Evolutionary conservation across 1,140 invertebrate species (phyloP).

Genomic region (Ectropis grisescens): DNA sequence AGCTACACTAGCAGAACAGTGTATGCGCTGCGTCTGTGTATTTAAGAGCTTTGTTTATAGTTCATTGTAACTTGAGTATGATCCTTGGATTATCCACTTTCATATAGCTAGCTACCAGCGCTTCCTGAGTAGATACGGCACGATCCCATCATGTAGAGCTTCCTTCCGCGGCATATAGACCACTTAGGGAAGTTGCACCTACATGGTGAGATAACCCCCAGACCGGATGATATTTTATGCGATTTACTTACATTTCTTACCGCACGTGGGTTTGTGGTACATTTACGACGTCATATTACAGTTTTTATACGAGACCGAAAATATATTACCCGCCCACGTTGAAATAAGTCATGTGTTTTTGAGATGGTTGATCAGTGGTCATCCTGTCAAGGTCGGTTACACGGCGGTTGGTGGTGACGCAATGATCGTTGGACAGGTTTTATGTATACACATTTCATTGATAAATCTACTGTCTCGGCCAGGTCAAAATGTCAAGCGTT

Average conservation of each 20-base stretch:
- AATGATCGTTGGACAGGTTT: conserved; percentile 30
- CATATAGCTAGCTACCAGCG: conserved; percentile 31
- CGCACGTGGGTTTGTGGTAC: too few species aligned
- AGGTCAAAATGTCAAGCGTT: conserved; percentile 16
- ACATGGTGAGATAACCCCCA: conserved; percentile 23
- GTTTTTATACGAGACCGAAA: background rate
- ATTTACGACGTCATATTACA: background rate
- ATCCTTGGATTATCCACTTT: conserved; percentile 39
- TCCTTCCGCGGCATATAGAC: conserved; percentile 52
- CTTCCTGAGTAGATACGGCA: conserved; percentile 55
- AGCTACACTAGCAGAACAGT: conserved; percentile 8
- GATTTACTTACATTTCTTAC: too few species aligned
- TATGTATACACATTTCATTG: conserved; percentile 25
- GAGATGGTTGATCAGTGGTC: conserved; percentile 14
- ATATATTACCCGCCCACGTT: conserved; percentile 2
- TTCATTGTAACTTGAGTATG: conserved; percentile 26
- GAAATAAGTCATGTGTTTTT: conserved; percentile 4
- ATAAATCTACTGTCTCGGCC: conserved; percentile 19
- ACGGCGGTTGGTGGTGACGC: conserved; percentile 23
- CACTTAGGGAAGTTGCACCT: conserved; percentile 34
- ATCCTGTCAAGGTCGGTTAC: conserved; percentile 27
- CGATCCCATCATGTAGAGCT: conserved; percentile 41
- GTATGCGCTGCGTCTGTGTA: conserved; percentile 3
- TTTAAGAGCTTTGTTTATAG: too few species aligned
- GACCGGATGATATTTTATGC: too few species aligned